Evolutionary conservation across 2,797 vertebrate species (phyloP).

Genomic region (Acrossocheilus wenchowensis): DNA sequence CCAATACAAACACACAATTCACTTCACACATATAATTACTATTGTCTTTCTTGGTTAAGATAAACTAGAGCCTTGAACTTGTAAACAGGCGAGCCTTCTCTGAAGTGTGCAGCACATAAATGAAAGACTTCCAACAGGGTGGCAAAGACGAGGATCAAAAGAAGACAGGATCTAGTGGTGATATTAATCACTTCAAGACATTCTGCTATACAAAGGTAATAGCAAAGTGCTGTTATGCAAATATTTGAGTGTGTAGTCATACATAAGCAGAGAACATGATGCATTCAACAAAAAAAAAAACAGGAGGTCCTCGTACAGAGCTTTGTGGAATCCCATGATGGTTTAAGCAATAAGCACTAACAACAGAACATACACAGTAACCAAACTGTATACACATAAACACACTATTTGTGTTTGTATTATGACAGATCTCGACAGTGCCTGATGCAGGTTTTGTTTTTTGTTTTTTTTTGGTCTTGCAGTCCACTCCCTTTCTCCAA

Average conservation of each 20-base stretch:
- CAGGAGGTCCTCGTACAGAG: background rate
- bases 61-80: slow-evolving; percentile 43
- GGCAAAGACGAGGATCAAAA: slow-evolving; percentile 43
- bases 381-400: slow-evolving; percentile 52
- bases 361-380: slow-evolving; percentile 4
- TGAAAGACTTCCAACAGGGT: slow-evolving; percentile 45
- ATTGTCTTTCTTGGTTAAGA: slow-evolving; percentile 53
- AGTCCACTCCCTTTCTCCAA: slow-evolving; percentile 43
- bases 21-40: slow-evolving; percentile 54
- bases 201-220: slow-evolving; percentile 29
- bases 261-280: slow-evolving; percentile 21
- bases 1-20: slow-evolving; percentile 50
- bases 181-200: slow-evolving; percentile 39
- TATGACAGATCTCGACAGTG: slow-evolving; percentile 1
- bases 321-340: slow-evolving; percentile 7
- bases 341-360: slow-evolving; percentile 5
- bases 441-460: background rate
- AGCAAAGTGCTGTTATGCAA: slow-evolving; percentile 30
- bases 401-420: slow-evolving; percentile 45
- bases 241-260: slow-evolving; percentile 32
- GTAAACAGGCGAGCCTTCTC: slow-evolving; percentile 48
- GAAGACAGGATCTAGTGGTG: slow-evolving; percentile 30
- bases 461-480: background rate
- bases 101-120: slow-evolving; percentile 41
- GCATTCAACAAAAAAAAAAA: slow-evolving; percentile 1